Percentiles rank a stretch among this genome's conserved stretches.
Evolutionary conservation across 2,113 vertebrate species (phyloP).

Genomic region (Odontophorus gujanensis): DNA sequence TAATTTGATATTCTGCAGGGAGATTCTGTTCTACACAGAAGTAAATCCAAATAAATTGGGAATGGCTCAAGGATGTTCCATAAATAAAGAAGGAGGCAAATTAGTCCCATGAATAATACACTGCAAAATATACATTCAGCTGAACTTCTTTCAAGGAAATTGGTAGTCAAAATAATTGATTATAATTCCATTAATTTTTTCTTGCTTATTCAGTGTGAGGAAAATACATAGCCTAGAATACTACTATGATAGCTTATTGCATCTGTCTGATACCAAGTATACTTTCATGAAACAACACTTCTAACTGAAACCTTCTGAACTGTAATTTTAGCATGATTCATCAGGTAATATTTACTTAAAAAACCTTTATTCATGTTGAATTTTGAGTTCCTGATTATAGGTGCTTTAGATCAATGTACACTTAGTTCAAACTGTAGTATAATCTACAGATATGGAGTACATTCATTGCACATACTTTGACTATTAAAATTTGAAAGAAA

Average conservation of each 20-base stretch:
- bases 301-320: not conserved
- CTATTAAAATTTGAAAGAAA: not conserved
- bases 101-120: not conserved
- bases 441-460: not conserved
- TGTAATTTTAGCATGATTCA: not conserved
- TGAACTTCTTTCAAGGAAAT: constrained; percentile 13
- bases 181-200: not conserved
- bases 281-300: not conserved
- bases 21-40: not conserved
- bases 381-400: not conserved
- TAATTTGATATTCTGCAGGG: not conserved
- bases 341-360: not conserved
- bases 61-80: not conserved
- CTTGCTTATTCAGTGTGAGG: not conserved
- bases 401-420: not conserved
- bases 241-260: not conserved
- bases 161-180: constrained; percentile 25
- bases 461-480: not conserved
- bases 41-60: not conserved
- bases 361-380: not conserved
- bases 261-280: not conserved
- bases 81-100: not conserved
- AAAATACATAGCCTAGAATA: not conserved
- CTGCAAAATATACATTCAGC: not conserved
- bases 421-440: not conserved